These are phyloP conservation scores for Tarsius wallacei DNA, from an alignment of 2,797 vertebrate species.

Conservation along the genomic window DNA sequence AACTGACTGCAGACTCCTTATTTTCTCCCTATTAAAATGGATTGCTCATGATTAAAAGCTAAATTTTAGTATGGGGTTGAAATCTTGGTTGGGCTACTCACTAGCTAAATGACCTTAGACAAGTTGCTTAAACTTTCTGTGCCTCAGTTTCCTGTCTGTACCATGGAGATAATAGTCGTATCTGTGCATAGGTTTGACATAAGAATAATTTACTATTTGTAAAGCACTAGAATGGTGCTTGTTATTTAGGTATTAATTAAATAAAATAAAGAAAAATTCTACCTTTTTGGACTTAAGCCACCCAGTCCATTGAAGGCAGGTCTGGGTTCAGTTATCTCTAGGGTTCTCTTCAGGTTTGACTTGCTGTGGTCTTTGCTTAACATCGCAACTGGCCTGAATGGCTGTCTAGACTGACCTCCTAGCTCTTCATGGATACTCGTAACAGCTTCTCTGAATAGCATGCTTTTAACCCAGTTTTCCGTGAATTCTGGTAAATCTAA, in stretches of 20 bases:
- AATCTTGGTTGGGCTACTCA: not conserved
- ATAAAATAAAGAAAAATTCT: not conserved
- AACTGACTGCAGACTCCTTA: not conserved
- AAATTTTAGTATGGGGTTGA: not conserved
- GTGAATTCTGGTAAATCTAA: not conserved
- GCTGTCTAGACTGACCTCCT: not conserved
- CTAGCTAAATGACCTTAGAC: not conserved
- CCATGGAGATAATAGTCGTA: not conserved
- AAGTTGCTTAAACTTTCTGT: not conserved
- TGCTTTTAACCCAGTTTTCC: not conserved
- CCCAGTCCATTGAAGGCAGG: not conserved
- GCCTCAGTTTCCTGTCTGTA: not conserved
- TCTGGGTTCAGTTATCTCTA: not conserved
- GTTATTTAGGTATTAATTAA: not conserved
- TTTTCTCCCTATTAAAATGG: not conserved
- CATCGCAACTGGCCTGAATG: not conserved
- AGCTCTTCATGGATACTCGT: too few relatives aligned
- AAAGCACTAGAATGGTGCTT: constrained; percentile 10
- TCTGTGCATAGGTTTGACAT: not conserved
- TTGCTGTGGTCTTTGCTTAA: not conserved
- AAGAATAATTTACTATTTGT: not conserved
- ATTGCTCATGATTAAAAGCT: not conserved
- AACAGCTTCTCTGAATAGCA: not conserved
- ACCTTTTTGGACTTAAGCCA: not conserved
- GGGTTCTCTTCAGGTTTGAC: not conserved